Base-by-base conservation (phyloP, 2,888 invertebrate species). In the Scaptomyza cyrtandrae region DNA sequence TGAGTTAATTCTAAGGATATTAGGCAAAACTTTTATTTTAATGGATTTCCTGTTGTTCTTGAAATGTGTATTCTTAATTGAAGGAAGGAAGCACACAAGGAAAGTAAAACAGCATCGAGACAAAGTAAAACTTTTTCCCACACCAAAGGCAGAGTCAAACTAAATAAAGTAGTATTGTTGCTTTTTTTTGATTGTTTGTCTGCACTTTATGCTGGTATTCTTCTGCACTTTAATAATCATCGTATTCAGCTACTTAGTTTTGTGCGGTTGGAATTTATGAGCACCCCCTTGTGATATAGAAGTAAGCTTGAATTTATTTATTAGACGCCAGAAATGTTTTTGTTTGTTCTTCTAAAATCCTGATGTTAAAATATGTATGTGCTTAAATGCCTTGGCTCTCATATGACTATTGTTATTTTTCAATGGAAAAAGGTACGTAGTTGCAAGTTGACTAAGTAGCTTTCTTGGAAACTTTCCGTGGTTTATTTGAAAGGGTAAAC, bases 21-120 rank as follows among this genome's bases (percentile, higher is more conserved):
- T n/a, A 37, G 2, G 55, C n/a, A 44, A 44, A 72, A 50, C 50
- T 62, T 61, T 56, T 14, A 35, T 31, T 11, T 70, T 82, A 69
- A 82, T 79, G 82, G 61, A 64, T 73, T 79, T 70, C 61, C 78
- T 57, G 59, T 61, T 65, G 56, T 54, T 45, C 56, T 57, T 50
- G 49, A 16, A 43, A 9, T 33, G 39, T 35, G 10, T 35, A 24
- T 33, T 37, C 46, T 14, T 53, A 62, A 46, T 53, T 35, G 39
- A 39, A 37, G 29, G 13, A 16, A 33, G n/a, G 24, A 19, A 24
- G 6, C 35, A 24, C 29, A 9, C 14, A 27, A 7, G 35, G 14
- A 53, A 48, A 54, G 29, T 29, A 27, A 39, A 49, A 49, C 37
- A 39, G n/a, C 50, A 7, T 13, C 50, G 16, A n/a, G 13, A 46